Conservation (phyloP, 2,888 invertebrate species). For the Phorcus lineatus region DNA sequence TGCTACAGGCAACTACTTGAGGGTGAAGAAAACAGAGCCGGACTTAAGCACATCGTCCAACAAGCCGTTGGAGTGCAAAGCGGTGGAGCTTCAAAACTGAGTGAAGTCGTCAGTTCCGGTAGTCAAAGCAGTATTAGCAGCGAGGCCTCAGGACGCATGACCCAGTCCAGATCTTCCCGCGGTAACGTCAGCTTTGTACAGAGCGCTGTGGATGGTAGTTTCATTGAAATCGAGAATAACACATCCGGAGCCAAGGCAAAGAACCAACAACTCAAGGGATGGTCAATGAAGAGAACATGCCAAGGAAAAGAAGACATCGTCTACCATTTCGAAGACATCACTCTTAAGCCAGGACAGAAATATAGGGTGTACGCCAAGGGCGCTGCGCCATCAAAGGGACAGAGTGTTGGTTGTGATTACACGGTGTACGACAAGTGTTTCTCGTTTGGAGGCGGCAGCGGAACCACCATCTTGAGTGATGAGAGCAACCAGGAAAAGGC, state of each 20-base stretch:
- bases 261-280: slow-evolving; percentile 12
- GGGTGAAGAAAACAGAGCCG: slow-evolving; percentile 76
- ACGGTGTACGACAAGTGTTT: slow-evolving; percentile 32
- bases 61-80: slow-evolving; percentile 45
- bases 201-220: slow-evolving; percentile 39
- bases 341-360: slow-evolving; percentile 28
- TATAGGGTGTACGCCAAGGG: slow-evolving; percentile 33
- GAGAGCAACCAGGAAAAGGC: slow-evolving; percentile 26
- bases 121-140: slow-evolving; percentile 30
- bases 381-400: slow-evolving; percentile 7
- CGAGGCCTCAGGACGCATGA: slow-evolving; percentile 43
- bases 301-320: neutral
- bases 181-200: slow-evolving; percentile 40
- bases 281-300: neutral
- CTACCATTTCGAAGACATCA: slow-evolving; percentile 21
- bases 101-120: slow-evolving; percentile 41
- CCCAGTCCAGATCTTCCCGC: slow-evolving; percentile 44
- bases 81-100: slow-evolving; percentile 45
- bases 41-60: slow-evolving; percentile 46
- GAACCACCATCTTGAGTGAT: slow-evolving; percentile 37
- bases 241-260: slow-evolving; percentile 35
- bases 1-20: slow-evolving; percentile 78
- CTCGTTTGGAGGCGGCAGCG: slow-evolving; percentile 41
- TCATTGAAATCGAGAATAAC: slow-evolving; percentile 45
- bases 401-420: neutral